These are phyloP conservation scores for Ia io DNA, from an alignment of 2,113 vertebrate genomes.

Conservation along the genomic window DNA sequence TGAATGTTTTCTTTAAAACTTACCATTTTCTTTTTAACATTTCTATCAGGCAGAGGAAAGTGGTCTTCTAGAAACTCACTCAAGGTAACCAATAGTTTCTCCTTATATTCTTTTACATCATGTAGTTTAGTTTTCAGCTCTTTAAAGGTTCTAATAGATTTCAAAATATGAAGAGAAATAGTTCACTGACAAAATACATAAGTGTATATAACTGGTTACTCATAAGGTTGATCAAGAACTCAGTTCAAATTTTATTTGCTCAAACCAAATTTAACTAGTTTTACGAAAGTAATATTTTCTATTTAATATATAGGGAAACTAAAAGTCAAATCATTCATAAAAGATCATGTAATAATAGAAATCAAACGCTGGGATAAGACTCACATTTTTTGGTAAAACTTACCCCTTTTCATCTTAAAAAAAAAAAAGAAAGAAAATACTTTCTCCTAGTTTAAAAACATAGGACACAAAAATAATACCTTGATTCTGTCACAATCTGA, in stretches of 20 bases:
- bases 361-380: not conserved
- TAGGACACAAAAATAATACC: slow-evolving; percentile 75
- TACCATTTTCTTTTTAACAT: slow-evolving; percentile 76
- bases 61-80: slow-evolving; percentile 77
- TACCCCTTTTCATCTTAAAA: not conserved
- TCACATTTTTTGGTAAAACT: not conserved
- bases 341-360: not conserved
- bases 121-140: slow-evolving; percentile 67
- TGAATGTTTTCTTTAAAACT: slow-evolving; percentile 46
- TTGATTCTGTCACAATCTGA: not conserved
- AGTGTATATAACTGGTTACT: not conserved
- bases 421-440: slow-evolving; percentile 1
- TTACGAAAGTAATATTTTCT: slow-evolving; percentile 21
- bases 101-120: slow-evolving; percentile 57
- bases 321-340: slow-evolving; percentile 22
- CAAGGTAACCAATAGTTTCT: slow-evolving; percentile 72
- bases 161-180: slow-evolving; percentile 52
- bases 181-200: slow-evolving; percentile 23
- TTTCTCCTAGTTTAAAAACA: slow-evolving; percentile 10
- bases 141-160: not conserved
- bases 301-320: not conserved
- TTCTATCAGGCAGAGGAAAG: slow-evolving; percentile 77
- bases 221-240: slow-evolving; percentile 16
- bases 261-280: slow-evolving; percentile 32
- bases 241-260: slow-evolving; percentile 32